Percentiles rank a stretch among this genome's conserved stretches.
These are phyloP conservation scores for Chlorodrepanis virens DNA, from an alignment of 2,113 vertebrate genomes.

Conservation along the genomic window DNA sequence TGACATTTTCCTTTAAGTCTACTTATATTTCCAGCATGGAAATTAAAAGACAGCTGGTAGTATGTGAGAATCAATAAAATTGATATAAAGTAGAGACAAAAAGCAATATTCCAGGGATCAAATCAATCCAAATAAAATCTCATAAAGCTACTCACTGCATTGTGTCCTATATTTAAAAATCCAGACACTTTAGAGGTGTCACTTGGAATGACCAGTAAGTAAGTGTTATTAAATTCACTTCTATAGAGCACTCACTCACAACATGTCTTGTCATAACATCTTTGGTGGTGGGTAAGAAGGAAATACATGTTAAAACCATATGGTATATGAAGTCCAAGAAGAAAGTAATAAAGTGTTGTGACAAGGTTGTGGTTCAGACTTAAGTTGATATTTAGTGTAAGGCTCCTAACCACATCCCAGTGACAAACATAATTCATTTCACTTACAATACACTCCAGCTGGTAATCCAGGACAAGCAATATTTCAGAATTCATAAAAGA, in stretches of 20 bases:
- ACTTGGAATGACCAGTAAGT: not conserved
- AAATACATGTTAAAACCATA: not conserved
- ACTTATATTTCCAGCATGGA: not conserved
- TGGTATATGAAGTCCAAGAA: not conserved
- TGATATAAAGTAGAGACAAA: not conserved
- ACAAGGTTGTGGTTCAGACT: not conserved
- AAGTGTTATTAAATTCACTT: not conserved
- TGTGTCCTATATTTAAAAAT: not conserved
- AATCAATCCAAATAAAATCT: conserved; percentile 14
- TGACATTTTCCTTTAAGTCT: not conserved
- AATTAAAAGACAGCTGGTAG: not conserved
- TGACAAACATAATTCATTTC: not conserved
- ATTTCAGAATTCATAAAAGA: not conserved
- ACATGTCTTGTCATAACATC: not conserved
- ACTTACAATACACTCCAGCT: not conserved
- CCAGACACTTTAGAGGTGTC: not conserved
- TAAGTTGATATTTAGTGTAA: not conserved
- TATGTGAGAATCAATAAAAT: not conserved
- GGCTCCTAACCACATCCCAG: not conserved
- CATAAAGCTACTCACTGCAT: not conserved
- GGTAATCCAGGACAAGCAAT: not conserved
- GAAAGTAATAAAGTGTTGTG: not conserved
- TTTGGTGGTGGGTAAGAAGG: not conserved
- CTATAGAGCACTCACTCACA: not conserved
- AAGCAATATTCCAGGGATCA: not conserved